Conservation (phyloP, 2,113 vertebrate genomes). For the Phalacrocorax carbo region DNA sequence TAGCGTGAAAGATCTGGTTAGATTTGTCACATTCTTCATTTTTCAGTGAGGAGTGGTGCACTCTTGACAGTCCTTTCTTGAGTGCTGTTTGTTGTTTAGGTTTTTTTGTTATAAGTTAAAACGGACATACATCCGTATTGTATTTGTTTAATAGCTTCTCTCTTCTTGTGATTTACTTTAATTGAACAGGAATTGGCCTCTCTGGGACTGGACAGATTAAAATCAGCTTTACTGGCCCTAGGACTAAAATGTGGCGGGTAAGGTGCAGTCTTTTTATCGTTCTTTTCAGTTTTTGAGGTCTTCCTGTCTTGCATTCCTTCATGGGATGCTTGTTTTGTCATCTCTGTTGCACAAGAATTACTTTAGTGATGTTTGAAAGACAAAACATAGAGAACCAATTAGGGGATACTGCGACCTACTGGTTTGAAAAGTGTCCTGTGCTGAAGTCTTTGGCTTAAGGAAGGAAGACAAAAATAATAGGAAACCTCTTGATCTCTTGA, state of each 20-base stretch:
- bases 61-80: not conserved
- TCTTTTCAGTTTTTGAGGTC: not conserved
- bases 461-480: not conserved
- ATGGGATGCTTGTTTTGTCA: not conserved
- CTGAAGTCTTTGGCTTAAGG: not conserved
- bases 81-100: not conserved
- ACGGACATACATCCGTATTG: not conserved
- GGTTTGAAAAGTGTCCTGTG: not conserved
- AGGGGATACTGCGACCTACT: not conserved
- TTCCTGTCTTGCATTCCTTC: not conserved
- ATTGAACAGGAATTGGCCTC: slow-evolving; percentile 90
- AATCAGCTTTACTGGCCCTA: slow-evolving; percentile 95
- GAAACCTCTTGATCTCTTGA: not conserved
- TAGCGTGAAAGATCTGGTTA: not conserved
- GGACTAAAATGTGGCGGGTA: slow-evolving; percentile 97
- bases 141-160: not conserved
- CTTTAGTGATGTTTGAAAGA: not conserved
- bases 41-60: not conserved
- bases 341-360: not conserved
- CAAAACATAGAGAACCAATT: not conserved
- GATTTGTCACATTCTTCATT: not conserved
- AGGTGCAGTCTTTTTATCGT: slow-evolving; percentile 45
- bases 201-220: slow-evolving; percentile 94
- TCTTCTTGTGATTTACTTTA: not conserved
- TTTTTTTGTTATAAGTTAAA: not conserved